phyloP scores from a whole-genome alignment of 2,797 vertebrate genomes.

The Fringilla coelebs region DNA sequence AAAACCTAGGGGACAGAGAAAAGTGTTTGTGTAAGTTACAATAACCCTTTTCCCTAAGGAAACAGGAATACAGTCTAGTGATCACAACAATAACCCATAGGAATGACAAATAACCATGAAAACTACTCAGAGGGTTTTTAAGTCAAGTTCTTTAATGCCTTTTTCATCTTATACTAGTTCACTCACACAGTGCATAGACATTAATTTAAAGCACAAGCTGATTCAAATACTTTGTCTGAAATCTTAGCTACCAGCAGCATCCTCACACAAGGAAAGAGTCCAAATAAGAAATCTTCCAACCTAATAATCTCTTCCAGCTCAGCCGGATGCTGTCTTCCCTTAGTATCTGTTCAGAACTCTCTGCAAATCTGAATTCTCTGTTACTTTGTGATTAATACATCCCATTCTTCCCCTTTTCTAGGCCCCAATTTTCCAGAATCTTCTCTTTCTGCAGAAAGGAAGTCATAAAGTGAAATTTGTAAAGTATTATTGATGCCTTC shows the following conservation, averaged over 20 bases:
- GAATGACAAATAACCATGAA: background rate
- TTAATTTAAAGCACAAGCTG: background rate
- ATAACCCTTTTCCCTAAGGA: background rate
- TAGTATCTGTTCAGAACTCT: background rate
- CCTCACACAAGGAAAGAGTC: background rate
- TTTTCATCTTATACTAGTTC: background rate
- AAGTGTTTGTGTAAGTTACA: background rate
- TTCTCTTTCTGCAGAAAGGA: background rate
- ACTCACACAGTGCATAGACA: background rate
- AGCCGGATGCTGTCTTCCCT: background rate
- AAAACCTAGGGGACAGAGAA: slow-evolving; percentile 36
- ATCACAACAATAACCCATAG: background rate
- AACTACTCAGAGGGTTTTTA: background rate
- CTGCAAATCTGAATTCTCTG: background rate
- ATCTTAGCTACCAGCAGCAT: background rate
- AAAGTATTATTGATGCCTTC: background rate
- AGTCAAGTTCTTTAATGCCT: background rate
- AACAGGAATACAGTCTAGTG: background rate
- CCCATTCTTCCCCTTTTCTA: background rate
- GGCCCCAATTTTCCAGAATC: rapidly evolving
- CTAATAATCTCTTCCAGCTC: background rate
- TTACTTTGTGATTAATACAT: background rate
- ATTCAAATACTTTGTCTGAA: background rate
- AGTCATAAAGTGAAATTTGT: background rate
- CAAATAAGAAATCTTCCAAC: background rate